Percentiles rank a stretch among this genome's conserved stretches.
Conservation (phyloP, 2,113 vertebrate genomes). For the Mormoops blainvillei region DNA sequence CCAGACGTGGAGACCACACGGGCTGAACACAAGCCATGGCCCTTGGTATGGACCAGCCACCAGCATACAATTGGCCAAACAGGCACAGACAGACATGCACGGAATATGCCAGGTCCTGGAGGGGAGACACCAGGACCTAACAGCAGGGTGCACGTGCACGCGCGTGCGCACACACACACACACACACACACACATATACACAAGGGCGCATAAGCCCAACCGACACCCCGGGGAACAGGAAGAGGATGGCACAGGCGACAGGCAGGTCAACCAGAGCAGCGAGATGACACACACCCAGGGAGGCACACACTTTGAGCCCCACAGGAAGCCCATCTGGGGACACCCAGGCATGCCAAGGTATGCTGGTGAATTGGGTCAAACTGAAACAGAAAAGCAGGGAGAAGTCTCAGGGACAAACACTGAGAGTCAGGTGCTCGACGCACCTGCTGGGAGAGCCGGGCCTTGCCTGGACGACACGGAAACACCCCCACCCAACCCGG, state of each 20-base stretch:
- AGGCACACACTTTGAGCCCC: not conserved
- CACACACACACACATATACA: not conserved
- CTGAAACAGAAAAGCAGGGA: not conserved
- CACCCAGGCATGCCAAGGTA: not conserved
- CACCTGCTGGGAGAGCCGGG: not conserved
- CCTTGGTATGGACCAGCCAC: not conserved
- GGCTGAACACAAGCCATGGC: slow-evolving; percentile 53
- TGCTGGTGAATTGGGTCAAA: not conserved
- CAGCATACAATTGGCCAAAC: not conserved
- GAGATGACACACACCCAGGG: not conserved
- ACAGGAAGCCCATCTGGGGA: not conserved
- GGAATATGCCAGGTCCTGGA: slow-evolving; percentile 6
- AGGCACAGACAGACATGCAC: slow-evolving; percentile 56
- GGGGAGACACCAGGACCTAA: not conserved
- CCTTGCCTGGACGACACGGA: not conserved
- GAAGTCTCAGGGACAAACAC: not conserved
- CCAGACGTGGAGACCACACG: slow-evolving; percentile 36
- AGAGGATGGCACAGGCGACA: not conserved
- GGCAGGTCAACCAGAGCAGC: slow-evolving; percentile 13
- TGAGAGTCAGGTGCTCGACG: not conserved
- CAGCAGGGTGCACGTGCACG: not conserved
- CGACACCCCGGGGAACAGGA: not conserved
- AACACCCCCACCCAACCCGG: no score
- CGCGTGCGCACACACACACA: not conserved
- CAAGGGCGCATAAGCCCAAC: rapidly evolving